Evolutionary conservation across 2,797 vertebrate species (phyloP).

Genomic region (Pogoniulus pusillus): DNA sequence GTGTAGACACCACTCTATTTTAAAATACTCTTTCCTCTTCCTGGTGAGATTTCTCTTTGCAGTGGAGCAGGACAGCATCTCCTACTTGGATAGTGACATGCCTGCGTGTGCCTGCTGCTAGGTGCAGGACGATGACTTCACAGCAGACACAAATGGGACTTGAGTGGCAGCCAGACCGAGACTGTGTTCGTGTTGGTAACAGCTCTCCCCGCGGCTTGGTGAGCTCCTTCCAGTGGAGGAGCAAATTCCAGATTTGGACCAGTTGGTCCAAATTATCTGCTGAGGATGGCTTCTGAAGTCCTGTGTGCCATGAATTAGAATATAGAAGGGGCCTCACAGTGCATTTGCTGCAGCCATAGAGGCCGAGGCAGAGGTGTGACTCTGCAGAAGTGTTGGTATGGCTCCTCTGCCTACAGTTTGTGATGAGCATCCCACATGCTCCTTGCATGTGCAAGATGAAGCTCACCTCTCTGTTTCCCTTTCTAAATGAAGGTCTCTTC

Average conservation of each 20-base stretch:
- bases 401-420: neutral
- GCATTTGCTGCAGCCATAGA: neutral
- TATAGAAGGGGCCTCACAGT: neutral
- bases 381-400: neutral
- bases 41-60: slow-evolving; percentile 28
- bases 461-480: neutral
- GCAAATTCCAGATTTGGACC: neutral
- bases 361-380: neutral
- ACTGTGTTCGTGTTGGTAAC: neutral
- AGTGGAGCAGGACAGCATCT: slow-evolving; percentile 32
- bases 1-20: neutral
- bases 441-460: neutral
- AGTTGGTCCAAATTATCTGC: neutral
- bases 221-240: neutral
- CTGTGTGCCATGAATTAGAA: neutral
- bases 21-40: slow-evolving; percentile 35
- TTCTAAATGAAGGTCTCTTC: neutral
- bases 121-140: slow-evolving; percentile 15
- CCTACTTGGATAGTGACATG: slow-evolving; percentile 29
- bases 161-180: slow-evolving; percentile 1
- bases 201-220: neutral
- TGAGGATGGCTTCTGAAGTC: neutral
- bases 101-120: neutral
- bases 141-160: neutral
- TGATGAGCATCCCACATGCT: neutral